phyloP scores from a whole-genome alignment of 2,888 invertebrate species.

The Conus canariensis region DNA sequence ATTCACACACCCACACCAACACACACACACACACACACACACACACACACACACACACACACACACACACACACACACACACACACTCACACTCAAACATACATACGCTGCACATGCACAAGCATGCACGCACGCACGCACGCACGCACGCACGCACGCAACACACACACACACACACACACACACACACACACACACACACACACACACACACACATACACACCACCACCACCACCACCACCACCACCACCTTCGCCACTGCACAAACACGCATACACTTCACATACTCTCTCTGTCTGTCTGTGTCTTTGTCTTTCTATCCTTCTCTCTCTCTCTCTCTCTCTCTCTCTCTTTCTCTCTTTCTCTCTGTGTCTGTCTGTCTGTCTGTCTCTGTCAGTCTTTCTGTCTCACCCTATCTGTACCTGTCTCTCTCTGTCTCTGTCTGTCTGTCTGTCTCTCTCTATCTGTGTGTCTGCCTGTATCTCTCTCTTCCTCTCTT shows the following conservation, averaged over 20 bases:
- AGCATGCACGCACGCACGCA: not conserved
- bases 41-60: constrained; percentile 1
- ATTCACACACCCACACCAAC: too few relatives aligned
- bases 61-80: not conserved
- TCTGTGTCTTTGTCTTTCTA: not conserved
- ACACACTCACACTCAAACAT: too few relatives aligned
- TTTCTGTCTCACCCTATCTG: too few relatives aligned
- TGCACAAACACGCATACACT: not conserved
- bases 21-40: too few relatives aligned
- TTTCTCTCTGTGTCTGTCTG: not conserved
- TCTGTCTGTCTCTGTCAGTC: not conserved
- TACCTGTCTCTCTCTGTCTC: not conserved
- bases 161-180: not conserved
- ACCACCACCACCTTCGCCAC: not conserved
- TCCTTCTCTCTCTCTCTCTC: not conserved
- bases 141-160: constrained; percentile 1
- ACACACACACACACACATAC: too few relatives aligned
- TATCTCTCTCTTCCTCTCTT: too few relatives aligned
- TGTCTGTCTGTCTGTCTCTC: too few relatives aligned
- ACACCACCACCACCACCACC: too few relatives aligned
- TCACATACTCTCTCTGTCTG: not conserved
- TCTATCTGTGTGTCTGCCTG: not conserved
- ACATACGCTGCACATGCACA: too few relatives aligned
- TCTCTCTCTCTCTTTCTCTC: too few relatives aligned
- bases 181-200: not conserved